These are phyloP conservation scores for Hirtodrosophila histrioides DNA, from an alignment of 2,888 invertebrate species.

Conservation along the genomic window DNA sequence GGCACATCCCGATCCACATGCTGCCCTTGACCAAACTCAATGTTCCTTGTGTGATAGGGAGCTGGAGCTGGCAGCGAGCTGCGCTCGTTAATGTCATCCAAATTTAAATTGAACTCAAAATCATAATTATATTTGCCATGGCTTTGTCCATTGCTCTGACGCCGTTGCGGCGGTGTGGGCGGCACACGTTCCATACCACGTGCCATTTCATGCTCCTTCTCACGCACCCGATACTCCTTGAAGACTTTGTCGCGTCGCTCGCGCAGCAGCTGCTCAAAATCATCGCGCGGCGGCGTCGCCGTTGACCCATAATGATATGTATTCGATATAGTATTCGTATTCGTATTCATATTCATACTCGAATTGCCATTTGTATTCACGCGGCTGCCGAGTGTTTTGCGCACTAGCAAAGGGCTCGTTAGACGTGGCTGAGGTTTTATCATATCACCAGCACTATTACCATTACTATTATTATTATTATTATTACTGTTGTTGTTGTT, in stretches of 20 bases:
- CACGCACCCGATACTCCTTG: slow-evolving; percentile 64
- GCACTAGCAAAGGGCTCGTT: slow-evolving; percentile 93
- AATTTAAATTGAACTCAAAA: slow-evolving; percentile 80
- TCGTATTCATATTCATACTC: slow-evolving; percentile 39
- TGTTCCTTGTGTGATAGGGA: slow-evolving; percentile 42
- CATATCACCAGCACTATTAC: slow-evolving; percentile 84
- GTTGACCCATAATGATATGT: slow-evolving; percentile 62
- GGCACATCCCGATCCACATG: slow-evolving; percentile 65
- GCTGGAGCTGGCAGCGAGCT: slow-evolving; percentile 53
- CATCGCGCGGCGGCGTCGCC: slow-evolving; percentile 81
- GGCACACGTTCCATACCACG: slow-evolving; percentile 51
- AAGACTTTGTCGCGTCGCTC: slow-evolving; percentile 84
- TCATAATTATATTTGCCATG: slow-evolving; percentile 78
- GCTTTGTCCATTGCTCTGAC: slow-evolving; percentile 34
- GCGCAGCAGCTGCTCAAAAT: slow-evolving; percentile 84
- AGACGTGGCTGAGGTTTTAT: slow-evolving; percentile 90
- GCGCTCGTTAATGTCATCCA: slow-evolving; percentile 67
- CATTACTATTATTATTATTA: slow-evolving; percentile 28
- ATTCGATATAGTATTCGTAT: slow-evolving; percentile 61
- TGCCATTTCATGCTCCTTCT: slow-evolving; percentile 40
- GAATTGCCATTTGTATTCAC: slow-evolving; percentile 46
- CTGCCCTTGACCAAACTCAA: slow-evolving; percentile 21
- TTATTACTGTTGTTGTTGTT: slow-evolving; percentile 29
- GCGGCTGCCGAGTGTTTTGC: slow-evolving; percentile 87
- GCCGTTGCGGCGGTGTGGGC: slow-evolving; percentile 62